phyloP scores from a whole-genome alignment of 2,888 invertebrate genomes.

The Macaria liturata region DNA sequence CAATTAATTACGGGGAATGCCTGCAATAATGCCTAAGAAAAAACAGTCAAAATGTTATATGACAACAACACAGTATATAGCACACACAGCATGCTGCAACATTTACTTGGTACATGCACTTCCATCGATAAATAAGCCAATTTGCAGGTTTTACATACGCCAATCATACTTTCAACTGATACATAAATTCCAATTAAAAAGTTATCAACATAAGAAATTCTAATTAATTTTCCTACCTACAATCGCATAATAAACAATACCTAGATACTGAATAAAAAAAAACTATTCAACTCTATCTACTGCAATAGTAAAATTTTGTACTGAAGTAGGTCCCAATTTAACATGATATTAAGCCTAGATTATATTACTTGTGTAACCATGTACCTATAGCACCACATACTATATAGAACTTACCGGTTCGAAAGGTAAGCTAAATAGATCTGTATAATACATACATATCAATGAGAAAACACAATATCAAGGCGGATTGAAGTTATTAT shows the following conservation, averaged over 20 bases:
- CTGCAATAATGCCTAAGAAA: constrained; percentile 28
- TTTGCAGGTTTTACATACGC: constrained; percentile 27
- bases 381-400: background rate
- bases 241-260: too few relatives aligned
- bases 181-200: constrained; percentile 1
- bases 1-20: constrained; percentile 30
- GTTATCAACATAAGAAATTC: background rate
- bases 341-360: constrained; percentile 3
- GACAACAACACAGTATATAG: constrained; percentile 25
- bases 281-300: constrained; percentile 6
- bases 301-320: background rate
- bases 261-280: constrained; percentile 4
- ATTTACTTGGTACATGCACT: constrained; percentile 25
- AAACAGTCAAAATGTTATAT: constrained; percentile 34
- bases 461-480: background rate
- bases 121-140: constrained; percentile 29
- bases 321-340: constrained; percentile 2
- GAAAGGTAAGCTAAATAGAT: constrained; percentile 19
- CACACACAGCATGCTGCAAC: constrained; percentile 28
- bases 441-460: constrained; percentile 5
- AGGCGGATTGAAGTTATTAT: constrained; percentile 5
- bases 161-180: constrained; percentile 18
- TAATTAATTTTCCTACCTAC: too few relatives aligned
- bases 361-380: constrained; percentile 1
- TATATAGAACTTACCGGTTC: constrained; percentile 21